Conservation (phyloP, 2,113 vertebrate genomes). For the Sorex fumeus region DNA sequence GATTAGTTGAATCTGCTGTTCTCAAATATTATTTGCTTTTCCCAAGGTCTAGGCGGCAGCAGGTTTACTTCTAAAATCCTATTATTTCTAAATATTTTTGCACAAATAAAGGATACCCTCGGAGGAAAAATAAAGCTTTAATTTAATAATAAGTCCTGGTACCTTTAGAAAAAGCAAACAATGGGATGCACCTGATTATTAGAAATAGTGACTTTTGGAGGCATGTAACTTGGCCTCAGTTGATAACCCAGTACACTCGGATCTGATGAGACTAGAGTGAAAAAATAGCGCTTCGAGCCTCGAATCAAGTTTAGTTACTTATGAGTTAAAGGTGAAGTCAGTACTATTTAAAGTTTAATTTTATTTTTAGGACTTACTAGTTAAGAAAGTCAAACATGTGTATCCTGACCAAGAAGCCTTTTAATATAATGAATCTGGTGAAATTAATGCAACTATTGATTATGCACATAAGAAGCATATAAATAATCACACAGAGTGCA, state of each 20-base stretch:
- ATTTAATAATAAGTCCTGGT: constrained; percentile 50
- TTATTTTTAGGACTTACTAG: constrained; percentile 79
- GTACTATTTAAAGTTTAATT: constrained; percentile 79
- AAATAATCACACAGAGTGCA: constrained; percentile 19
- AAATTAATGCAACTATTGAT: constrained; percentile 26
- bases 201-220: constrained; percentile 19
- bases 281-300: constrained; percentile 77
- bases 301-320: constrained; percentile 74
- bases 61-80: constrained; percentile 73
- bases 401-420: constrained; percentile 54
- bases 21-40: constrained; percentile 63
- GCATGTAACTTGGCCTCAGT: constrained; percentile 10
- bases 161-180: constrained; percentile 43
- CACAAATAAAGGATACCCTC: constrained; percentile 57
- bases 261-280: constrained; percentile 67
- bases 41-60: constrained; percentile 58
- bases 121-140: constrained; percentile 41
- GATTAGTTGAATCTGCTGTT: constrained; percentile 71
- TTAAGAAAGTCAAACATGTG: constrained; percentile 67
- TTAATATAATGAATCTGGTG: constrained; percentile 54
- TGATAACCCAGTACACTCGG: constrained; percentile 63
- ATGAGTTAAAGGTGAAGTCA: constrained; percentile 79
- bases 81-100: constrained; percentile 70
- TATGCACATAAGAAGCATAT: constrained; percentile 38
- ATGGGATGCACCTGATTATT: not conserved